These are phyloP conservation scores for Heteractis magnifica DNA, from an alignment of 92 coral and sea anemone genomes.

Conservation along the genomic window DNA sequence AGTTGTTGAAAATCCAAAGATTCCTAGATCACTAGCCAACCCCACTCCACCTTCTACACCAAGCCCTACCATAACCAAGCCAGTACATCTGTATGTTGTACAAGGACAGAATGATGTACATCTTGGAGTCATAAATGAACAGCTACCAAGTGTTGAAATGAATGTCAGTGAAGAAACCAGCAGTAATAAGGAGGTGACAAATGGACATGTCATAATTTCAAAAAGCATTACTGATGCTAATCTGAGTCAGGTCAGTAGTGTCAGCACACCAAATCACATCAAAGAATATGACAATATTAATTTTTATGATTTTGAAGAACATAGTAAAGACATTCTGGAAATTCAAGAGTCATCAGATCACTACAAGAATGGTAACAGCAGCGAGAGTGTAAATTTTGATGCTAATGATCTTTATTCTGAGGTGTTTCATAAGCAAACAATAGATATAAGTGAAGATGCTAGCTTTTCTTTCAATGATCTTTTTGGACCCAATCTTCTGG, in stretches of 20 bases:
- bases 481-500: conserved; percentile 35
- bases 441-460: conserved; percentile 38
- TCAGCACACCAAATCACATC: conserved; percentile 25
- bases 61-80: conserved; percentile 27
- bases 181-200: conserved; percentile 10
- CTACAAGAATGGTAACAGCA: conserved; percentile 4
- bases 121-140: conserved; percentile 13
- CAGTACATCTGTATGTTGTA: conserved; percentile 36
- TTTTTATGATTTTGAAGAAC: conserved; percentile 40
- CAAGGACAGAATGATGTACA: conserved; percentile 47
- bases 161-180: background rate
- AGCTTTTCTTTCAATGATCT: conserved; percentile 38
- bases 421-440: conserved; percentile 40
- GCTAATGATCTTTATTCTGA: conserved; percentile 41
- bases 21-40: conserved; percentile 4
- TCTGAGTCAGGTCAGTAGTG: conserved; percentile 25
- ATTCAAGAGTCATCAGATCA: conserved; percentile 31
- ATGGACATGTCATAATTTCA: conserved; percentile 15
- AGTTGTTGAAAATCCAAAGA: background rate
- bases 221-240: conserved; percentile 34
- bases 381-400: conserved; percentile 24
- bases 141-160: conserved; percentile 1
- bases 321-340: conserved; percentile 28
- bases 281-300: conserved; percentile 41
- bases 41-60: conserved; percentile 47